Evolutionary conservation across 2,888 invertebrate genomes (phyloP), one percentile per base, ranked within the genome.

Genomic region (Cordilura impudica): DNA sequence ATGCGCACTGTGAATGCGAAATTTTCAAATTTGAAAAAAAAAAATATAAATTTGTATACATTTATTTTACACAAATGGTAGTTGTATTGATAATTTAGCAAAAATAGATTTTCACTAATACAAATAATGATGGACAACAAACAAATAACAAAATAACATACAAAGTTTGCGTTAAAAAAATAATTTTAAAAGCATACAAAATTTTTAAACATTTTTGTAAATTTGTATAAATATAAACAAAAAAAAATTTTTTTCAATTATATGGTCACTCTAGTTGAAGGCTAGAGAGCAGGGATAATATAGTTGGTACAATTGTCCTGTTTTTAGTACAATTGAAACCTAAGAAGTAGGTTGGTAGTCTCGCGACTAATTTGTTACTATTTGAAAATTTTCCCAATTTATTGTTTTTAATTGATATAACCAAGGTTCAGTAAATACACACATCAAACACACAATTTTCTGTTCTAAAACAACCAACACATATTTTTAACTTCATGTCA

Each of bases 51-150:
- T 39, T 1, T n/a, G 14, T 7, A 53, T 53, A 29, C 26, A 53
- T n/a, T 26, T 16, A 26, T 12, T 18, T 5, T 23, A 23, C 12
- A 39, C n/a, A 39, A 39, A 39, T 39, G 12, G n/a, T 39, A 39
- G n/a, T 39, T 39, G 35, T 26, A n/a, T 6, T 53, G 53, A 53
- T 53, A 53, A 53, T 53, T n/a, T 23, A 4, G n/a, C 7, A 26
- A 53, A 53, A 53, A 53, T 53, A 53, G 53, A 53, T 29, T 26
- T 26, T 53, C 29, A 53, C 53, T 53, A 53, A 53, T 53, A 23
- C 26, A n/a, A 12, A 39, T 39, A 39, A 53, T 53, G 14, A 29
- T n/a, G 10, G 10, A 26, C 14, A 26, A 23, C 26, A 23, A 8
- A 39, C n/a, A 39, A n/a, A 39, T 10, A 31, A 26, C 26, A 26